Evolutionary conservation across 1,140 invertebrate genomes (phyloP).

Genomic region (Eufriesea mexicana): DNA sequence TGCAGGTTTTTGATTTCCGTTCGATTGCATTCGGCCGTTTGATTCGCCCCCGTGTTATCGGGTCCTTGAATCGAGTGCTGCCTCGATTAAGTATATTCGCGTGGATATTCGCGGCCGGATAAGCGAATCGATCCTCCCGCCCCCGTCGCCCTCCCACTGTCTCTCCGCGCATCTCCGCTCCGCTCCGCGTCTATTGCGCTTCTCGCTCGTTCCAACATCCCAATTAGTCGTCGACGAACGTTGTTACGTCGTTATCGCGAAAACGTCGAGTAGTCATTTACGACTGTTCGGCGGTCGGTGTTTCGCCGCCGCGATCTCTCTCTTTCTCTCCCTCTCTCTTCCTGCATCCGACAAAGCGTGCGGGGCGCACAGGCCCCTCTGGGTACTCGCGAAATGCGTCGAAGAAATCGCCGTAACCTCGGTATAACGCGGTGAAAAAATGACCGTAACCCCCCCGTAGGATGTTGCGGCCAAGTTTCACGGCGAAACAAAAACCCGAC

Average conservation of each 20-base stretch:
- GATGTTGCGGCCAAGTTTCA: too few species aligned
- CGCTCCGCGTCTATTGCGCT: constrained; percentile 42
- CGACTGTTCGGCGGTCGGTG: constrained; percentile 57
- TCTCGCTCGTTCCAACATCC: constrained; percentile 40
- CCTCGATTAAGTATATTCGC: constrained; percentile 51
- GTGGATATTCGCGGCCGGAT: constrained; percentile 41
- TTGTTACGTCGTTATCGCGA: constrained; percentile 60
- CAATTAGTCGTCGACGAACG: constrained; percentile 52
- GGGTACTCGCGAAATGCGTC: not conserved
- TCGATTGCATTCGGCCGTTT: constrained; percentile 40
- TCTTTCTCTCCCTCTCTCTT: not conserved
- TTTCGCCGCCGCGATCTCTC: constrained; percentile 39
- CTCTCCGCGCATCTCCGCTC: not conserved
- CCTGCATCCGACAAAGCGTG: not conserved
- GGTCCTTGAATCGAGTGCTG: constrained; percentile 48
- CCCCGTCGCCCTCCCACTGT: too few species aligned
- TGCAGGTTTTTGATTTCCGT: constrained; percentile 49
- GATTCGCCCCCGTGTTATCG: constrained; percentile 39
- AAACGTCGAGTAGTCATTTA: constrained; percentile 60
- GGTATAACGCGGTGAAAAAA: not conserved
- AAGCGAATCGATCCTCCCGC: constrained; percentile 38
- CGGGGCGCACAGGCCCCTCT: not conserved
- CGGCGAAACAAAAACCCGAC: too few species aligned
- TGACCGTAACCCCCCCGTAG: not conserved
- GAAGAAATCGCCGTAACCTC: not conserved